A percentile compares a stretch with the other conserved stretches of the same genome.
These are phyloP conservation scores for Chionis minor DNA, from an alignment of 2,113 vertebrate species.

Conservation along the genomic window DNA sequence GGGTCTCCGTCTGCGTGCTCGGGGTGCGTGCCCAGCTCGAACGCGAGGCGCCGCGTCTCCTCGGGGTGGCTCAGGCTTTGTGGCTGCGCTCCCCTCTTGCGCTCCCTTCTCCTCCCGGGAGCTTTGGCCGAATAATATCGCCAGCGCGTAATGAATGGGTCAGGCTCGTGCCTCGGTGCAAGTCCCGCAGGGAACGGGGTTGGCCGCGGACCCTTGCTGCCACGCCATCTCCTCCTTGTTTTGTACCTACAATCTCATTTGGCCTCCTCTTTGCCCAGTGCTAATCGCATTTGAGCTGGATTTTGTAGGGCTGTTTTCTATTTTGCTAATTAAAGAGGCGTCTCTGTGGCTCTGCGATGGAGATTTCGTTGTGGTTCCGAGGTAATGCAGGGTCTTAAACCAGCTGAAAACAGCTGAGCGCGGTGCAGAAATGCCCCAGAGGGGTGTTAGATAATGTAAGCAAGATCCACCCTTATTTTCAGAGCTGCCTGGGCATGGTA, in stretches of 20 bases:
- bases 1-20: accelerated
- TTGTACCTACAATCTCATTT: conserved; percentile 9
- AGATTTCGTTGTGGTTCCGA: not conserved
- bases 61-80: not conserved
- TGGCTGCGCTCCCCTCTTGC: not conserved
- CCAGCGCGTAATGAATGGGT: not conserved
- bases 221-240: not conserved
- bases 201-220: not conserved
- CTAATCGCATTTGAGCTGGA: conserved; percentile 42
- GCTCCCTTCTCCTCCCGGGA: accelerated
- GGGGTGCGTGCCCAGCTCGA: accelerated
- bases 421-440: not conserved
- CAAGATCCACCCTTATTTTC: not conserved
- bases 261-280: not conserved
- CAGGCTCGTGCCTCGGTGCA: not conserved
- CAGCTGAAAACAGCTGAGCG: not conserved
- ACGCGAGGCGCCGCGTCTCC: not conserved
- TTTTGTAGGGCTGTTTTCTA: conserved; percentile 1
- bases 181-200: not conserved
- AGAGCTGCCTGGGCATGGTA: not conserved
- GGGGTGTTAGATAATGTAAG: not conserved
- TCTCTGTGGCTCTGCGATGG: not conserved
- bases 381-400: not conserved
- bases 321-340: conserved; percentile 26
- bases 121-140: not conserved